Evolutionary conservation across 2,888 invertebrate genomes (phyloP).

Genomic region (Trissonchulus latispiculum): DNA sequence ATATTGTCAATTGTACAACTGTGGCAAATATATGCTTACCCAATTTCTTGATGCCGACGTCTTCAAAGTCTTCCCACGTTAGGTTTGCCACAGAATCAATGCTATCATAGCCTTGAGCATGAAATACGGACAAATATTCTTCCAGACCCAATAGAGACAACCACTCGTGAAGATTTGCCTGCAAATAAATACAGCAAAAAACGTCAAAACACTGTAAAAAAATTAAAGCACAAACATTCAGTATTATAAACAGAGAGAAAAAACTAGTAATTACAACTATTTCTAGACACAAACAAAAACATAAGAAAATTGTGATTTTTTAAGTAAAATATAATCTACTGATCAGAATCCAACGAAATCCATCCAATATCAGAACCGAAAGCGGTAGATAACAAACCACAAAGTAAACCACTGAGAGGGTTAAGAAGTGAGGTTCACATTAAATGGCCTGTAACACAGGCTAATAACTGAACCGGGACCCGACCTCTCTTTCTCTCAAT

Average conservation of each 20-base stretch:
- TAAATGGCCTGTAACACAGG: neutral
- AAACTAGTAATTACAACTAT: no score
- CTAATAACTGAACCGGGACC: neutral
- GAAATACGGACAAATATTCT: constrained; percentile 78
- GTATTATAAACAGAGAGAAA: no score
- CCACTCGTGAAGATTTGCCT: constrained; percentile 92
- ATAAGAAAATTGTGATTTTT: no score
- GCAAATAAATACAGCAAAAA: constrained; percentile 26
- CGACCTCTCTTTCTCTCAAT: neutral
- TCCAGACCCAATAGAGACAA: constrained; percentile 75
- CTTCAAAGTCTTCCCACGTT: constrained; percentile 97
- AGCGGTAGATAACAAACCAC: no score
- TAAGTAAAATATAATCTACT: no score
- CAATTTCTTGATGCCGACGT: constrained; percentile 59
- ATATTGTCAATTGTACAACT: no score
- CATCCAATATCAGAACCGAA: no score
- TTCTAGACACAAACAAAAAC: no score
- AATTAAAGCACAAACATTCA: no score
- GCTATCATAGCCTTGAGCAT: constrained; percentile 82
- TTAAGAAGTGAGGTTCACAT: no score
- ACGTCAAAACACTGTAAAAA: neutral
- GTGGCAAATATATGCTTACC: constrained; percentile 41
- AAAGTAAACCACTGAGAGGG: no score
- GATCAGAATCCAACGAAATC: no score
- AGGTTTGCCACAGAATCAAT: constrained; percentile 87